Evolutionary conservation across 2,797 vertebrate species (phyloP).

Genomic region (Eospalax fontanierii): DNA sequence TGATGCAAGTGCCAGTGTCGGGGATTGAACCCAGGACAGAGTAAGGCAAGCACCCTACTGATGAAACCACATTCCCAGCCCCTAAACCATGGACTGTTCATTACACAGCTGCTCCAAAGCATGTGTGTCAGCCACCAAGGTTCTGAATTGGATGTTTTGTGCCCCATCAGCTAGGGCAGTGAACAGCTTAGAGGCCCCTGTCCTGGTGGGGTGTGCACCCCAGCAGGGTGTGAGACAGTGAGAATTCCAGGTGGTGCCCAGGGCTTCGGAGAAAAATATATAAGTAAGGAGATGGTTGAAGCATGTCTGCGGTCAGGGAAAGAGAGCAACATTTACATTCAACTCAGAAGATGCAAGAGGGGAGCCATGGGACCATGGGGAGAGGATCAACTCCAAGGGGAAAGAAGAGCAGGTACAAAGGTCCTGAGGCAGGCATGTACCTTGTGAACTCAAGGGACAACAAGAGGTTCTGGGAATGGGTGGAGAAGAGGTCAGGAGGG

Average conservation of each 20-base stretch:
- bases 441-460: neutral
- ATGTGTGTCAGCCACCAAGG: fast-evolving
- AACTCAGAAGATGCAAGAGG: neutral
- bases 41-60: neutral
- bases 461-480: neutral
- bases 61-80: neutral
- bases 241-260: neutral
- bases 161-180: no score
- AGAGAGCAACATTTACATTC: neutral
- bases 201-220: no score
- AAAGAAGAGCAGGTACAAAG: neutral
- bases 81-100: no score
- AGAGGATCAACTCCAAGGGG: neutral
- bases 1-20: no score
- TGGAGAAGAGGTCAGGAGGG: neutral
- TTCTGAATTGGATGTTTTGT: neutral
- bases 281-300: no score
- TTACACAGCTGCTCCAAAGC: neutral
- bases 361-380: neutral
- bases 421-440: conserved; percentile 1
- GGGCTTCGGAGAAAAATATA: neutral
- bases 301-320: neutral
- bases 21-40: neutral
- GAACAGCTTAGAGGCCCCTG: neutral
- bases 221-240: neutral